Base-by-base conservation (phyloP, 2,113 vertebrate genomes). In the Pungitius pungitius region DNA sequence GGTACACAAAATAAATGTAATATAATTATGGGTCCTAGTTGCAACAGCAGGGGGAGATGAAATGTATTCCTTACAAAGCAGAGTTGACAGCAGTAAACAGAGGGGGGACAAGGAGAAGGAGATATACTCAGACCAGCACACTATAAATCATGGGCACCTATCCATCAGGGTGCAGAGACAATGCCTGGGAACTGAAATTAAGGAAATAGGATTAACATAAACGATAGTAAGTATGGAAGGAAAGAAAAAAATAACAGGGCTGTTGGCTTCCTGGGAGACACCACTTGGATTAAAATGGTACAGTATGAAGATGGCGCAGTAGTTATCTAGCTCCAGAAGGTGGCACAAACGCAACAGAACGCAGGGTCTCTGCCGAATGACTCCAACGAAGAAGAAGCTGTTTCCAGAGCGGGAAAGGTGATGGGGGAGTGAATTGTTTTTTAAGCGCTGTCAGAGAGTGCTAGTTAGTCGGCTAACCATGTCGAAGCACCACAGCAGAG, bases 361-460 rank as follows among this genome's bases (percentile, higher is more conserved):
- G 54, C 24, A 55, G 26, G 2, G 14, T 2, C 6, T 3, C 26
- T 55, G 26, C 26, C 54, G 14, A 27, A 1, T 8, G 22, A 15
- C 6, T 15, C 22, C 54, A 30, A 55, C 13, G 54, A 55, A 55
- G 54, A 55, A 55, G 4, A 52, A 49, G 20, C 3, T 24, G 6
- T 6, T 22, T 8, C 13, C 22, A 72, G 81, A 70, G 88, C 88
- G 88, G 88, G 88, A 89, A 87, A 17, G 30, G 10, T 22, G 14
- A 26, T 33, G 26, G n/a, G 0, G n/a, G 8, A 22, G n/a, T 18
- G 1, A 0, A 17, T n/a, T 6, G 1, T 14, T 47, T 2, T 39
- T 0, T 78, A 15, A 5, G 26, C 15, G n/a, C 10, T 1, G 13
- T 27, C 1, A 11, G 42, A 11, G 42, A 14, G 26, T n/a, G 6